These are phyloP conservation scores for Rhipidura dahli DNA, from an alignment of 2,113 vertebrate genomes.

Conservation along the genomic window DNA sequence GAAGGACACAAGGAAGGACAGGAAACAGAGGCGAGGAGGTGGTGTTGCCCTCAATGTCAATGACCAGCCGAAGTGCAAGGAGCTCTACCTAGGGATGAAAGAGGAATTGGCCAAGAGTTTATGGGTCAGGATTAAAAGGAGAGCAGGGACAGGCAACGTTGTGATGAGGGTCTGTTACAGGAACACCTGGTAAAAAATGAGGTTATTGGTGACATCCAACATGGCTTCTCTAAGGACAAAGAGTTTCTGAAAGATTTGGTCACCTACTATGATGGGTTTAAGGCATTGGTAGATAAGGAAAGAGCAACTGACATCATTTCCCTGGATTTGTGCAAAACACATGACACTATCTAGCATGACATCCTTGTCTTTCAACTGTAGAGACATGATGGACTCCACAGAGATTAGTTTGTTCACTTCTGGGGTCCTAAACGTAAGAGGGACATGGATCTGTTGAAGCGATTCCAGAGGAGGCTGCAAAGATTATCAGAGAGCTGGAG, in stretches of 20 bases:
- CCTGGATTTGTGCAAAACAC: not conserved
- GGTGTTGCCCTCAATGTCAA: not conserved
- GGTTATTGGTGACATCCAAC: not conserved
- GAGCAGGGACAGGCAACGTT: not conserved
- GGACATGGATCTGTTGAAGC: not conserved
- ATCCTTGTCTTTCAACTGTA: not conserved
- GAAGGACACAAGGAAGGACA: not conserved
- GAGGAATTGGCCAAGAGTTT: not conserved
- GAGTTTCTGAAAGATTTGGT: not conserved
- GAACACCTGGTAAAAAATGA: not conserved
- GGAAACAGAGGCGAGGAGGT: fast-evolving
- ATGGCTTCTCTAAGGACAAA: not conserved
- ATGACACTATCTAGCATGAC: not conserved
- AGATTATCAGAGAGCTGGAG: not conserved
- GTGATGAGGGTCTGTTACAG: not conserved
- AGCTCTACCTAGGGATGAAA: not conserved
- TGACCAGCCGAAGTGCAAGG: not conserved
- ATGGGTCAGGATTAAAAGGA: not conserved
- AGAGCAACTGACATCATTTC: not conserved
- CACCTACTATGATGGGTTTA: not conserved
- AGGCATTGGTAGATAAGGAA: not conserved
- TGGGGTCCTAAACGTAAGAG: not conserved
- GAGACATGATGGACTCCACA: not conserved
- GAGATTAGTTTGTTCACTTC: not conserved
- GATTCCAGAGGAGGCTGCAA: not conserved